Evolutionary conservation across 2,113 vertebrate genomes (phyloP), one percentile per base, ranked within the genome.

Genomic region (Polyodon spathula): DNA sequence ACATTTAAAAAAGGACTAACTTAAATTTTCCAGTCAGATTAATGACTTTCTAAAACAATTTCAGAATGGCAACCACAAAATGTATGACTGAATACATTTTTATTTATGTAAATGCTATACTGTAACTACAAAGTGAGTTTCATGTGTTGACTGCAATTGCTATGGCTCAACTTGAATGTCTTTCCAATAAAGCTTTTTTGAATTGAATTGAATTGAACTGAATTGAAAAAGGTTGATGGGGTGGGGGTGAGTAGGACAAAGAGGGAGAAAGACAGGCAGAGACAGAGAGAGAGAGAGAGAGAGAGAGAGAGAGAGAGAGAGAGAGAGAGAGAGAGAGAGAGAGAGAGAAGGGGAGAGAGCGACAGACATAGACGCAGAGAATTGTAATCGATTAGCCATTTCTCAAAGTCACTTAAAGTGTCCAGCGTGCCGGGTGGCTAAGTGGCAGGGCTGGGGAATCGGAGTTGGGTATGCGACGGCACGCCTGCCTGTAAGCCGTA

Each of bases 331-430:
- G 61, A 16, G 70, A 66, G 78, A 73, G 68, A 66, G 73, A 76
- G 75, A 56, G 76, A 72, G 79, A 79, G 78, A 83, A 61, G 78
- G 77, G 68, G 12, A 73, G 69, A 65, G 71, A 78, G 48, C 12
- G 11, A 50, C 12, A 11, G 64, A 62, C 63, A 78, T 66, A 76
- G 76, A 78, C 80, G 76, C 72, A 65, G 81, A 82, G 88, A 88
- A 90, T 89, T 88, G 84, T 90, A 90, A 92, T 92, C 87, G 90
- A 93, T 92, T 92, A 90, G 82, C 90, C 90, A 90, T 94, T 94
- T 93, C 88, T 92, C 89, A 92, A 92, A 91, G 88, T 93, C 90
- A 89, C 86, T 91, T 91, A 92, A 87, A 83, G 78, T 81, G 78
- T 90, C 86, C 85, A 87, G 81, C 76, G 85, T 80, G 72, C 62